Conservation (phyloP, 2,888 invertebrate species). For the Lottia gigantea region DNA sequence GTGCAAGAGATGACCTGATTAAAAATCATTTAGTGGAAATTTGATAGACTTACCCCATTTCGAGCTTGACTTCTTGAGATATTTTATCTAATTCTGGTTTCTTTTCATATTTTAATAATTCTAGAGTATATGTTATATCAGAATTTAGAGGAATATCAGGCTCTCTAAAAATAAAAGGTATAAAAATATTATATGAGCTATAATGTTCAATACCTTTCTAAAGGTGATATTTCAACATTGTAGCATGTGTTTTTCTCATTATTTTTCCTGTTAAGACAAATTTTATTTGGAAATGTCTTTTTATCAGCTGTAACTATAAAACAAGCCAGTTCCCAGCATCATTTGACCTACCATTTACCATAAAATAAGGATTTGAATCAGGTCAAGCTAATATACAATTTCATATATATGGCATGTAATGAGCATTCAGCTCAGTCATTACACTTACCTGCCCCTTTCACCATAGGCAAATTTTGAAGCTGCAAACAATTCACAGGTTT, state of each 20-base stretch:
- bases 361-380: too few species aligned
- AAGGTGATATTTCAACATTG: too few species aligned
- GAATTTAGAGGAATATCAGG: slow-evolving; percentile 78
- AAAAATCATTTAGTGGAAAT: not conserved
- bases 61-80: slow-evolving; percentile 76
- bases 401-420: not conserved
- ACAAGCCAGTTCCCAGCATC: too few species aligned
- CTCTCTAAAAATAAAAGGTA: slow-evolving; percentile 53
- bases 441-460: slow-evolving; percentile 73
- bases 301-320: too few species aligned
- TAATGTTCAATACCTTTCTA: too few species aligned
- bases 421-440: not conserved
- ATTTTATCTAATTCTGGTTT: slow-evolving; percentile 76
- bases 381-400: not conserved
- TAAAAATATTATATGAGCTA: too few species aligned
- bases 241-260: too few species aligned
- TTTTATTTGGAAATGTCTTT: too few species aligned
- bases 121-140: slow-evolving; percentile 78
- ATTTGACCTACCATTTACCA: too few species aligned
- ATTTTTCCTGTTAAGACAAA: too few species aligned
- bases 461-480: slow-evolving; percentile 88
- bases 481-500: slow-evolving; percentile 80
- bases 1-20: not conserved
- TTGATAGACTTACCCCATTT: slow-evolving; percentile 76
- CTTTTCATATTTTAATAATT: slow-evolving; percentile 77